Evolutionary conservation across 2,113 vertebrate species (phyloP), one percentile per base, ranked within the genome.

Genomic region (Onychostruthus taczanowskii): DNA sequence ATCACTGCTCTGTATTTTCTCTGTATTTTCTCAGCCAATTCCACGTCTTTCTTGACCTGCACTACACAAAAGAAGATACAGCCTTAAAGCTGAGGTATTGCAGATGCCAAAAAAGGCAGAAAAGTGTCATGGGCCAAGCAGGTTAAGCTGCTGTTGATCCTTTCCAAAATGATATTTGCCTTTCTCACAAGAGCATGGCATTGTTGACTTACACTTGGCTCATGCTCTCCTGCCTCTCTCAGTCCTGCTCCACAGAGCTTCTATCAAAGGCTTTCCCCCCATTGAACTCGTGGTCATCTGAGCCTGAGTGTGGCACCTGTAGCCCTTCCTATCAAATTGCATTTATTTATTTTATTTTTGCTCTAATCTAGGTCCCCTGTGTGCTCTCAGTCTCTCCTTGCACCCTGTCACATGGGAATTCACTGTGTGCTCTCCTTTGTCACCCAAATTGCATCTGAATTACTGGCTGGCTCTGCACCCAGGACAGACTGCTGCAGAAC

Each of bases 261-360:
- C 16, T 43, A 8, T 7, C 52, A 68, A 93, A 75, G 30, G 7
- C 10, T 37, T 72, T 53, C 6, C 11, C 2, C 6, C 14, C 9
- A 16, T 15, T 16, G 2, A 41, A 46, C 4, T 62, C 62, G 43
- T 81, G 2, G 33, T 44, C 17, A 21, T 6, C 19, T 0, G 2
- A 76, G 21, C 30, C 35, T 6, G 14, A 69, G n/a, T 49, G 28
- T 20, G 24, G 62, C 59, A 28, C 19, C 28, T 41, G 27, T 12
- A 83, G 37, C 3, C 55, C 24, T 68, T 64, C 35, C 39, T 37
- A 35, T 31, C 26, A 80, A 62, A 69, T 16, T 41, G 10, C 7
- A 47, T 64, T 72, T 37, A 37, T 37, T 37, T 37, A 37, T 37
- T 37, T 37, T 37, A 37, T 37, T 52, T 86, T 77, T 67, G 52